Evolutionary conservation across 2,888 invertebrate species (phyloP), one percentile per base, ranked within the genome.

Genomic region (Diadegma fenestrale): DNA sequence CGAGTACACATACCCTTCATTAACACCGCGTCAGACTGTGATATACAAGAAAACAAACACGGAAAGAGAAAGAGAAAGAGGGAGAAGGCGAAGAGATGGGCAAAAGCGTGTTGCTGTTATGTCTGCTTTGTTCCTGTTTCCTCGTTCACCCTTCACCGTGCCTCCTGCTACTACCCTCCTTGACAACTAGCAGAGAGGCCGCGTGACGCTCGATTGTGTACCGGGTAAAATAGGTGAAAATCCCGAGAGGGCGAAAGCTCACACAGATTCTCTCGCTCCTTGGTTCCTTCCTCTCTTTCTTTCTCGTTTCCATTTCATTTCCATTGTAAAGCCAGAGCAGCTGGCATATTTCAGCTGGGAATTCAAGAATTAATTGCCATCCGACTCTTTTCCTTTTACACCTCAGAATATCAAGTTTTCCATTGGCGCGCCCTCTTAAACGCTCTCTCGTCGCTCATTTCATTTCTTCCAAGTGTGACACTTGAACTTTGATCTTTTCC

Each of bases 1-100:
- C 88, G 90, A 88, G 89, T 90, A 91, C 91, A 91, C 91, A 90
- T 89, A 88, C 87, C 89, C 89, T 91, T 92, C 90, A 92, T 92
- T 91, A 92, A 90, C 90, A 89, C 87, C 88, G 88, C 88, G 88
- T 90, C 90, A 88, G 89, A 87, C 88, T 77, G 76, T 88, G 88
- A 88, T 90, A 88, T 88, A 87, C 89, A 89, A 86, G 88, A 87
- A 88, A 89, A 90, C 88, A 89, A 90, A 90, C 88, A 88, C 86
- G 87, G 86, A 85, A 83, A 87, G 87, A 51, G 68, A 41, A 43
- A 63, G 66, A 41, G 64, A 51, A 63, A 80, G 66, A 58, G 76
- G 64, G 76, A 54, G 26, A 37, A 75, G 19, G 73, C 63, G 71
- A 61, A 71, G 63, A 82, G 63, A 58, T 54, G 66, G 51, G 72